Evolutionary conservation across 92 coral and sea anemone species (phyloP), one percentile per base, ranked within the genome.

Genomic region (Hydrozoanthus gracilis): DNA sequence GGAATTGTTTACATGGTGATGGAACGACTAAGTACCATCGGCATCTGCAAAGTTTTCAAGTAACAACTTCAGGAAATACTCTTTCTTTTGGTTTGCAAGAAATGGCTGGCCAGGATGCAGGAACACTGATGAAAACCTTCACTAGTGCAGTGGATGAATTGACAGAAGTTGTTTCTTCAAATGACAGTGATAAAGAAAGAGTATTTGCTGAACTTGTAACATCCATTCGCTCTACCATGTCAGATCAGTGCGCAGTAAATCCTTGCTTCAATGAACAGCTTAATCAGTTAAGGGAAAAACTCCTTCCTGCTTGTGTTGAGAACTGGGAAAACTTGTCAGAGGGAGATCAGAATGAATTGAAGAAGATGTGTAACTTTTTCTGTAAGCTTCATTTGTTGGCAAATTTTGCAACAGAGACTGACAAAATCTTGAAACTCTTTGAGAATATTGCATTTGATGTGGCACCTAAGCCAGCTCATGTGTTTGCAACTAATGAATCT

Each of bases 381-480:
- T 83, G 87, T 51, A 83, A 68, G 75, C 47, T 73, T 4, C 44
- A 16, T 68, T 83, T 83, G 46, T 77, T 83, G 48, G 87, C 75
- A 7, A 83, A 68, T 83, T 77, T 83, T 52, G 78, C 54, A 13
- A 44, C 73, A 27, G 79, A 83, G 51, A 66, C 68, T 67, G 75
- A 83, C 79, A 83, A 83, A 70, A 73, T 73, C 78, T 83, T 83
- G 75, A 83, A 83, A 71, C 60, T 83, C 78, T 83, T 83, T 83
- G 87, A 83, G 54, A 66, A 51, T 72, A 76, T 77, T 83, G 87
- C 87, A 68, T 52, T 67, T 70, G 79, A 83, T 67, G 87, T 66
- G 69, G 27, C 18, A 64, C 73, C 78, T 66, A 46, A 83, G 44
- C 68, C 78, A 83, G 27, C 58, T 5, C 78, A 76, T 51, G 73